Evolutionary conservation across 2,888 invertebrate genomes (phyloP), one percentile per base, ranked within the genome.

Genomic region (Drosophila siamana): DNA sequence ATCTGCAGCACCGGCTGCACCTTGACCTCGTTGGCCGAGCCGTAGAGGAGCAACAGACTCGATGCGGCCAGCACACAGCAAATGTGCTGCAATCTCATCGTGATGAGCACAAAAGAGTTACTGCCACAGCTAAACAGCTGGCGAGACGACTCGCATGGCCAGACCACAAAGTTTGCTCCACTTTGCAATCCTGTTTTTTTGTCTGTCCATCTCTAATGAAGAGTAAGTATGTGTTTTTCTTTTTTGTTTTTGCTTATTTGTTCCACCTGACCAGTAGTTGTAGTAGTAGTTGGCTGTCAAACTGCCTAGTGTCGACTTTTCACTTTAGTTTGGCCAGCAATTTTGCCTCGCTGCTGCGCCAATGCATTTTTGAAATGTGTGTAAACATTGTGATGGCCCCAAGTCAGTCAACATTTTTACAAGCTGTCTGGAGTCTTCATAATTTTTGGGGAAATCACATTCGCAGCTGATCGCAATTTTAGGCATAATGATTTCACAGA

Each of bases 341-440:
- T 78, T 83, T 84, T 78, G n/a, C 74, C 68, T 50, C 47, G 30
- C 72, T 71, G 68, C 55, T 57, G 76, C 69, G 55, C 80, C 80
- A 82, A 81, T 81, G 76, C 63, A 81, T 81, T 81, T 77, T 80
- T 83, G 80, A 81, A 80, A 74, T 83, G 80, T 74, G 82, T 83
- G 78, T 64, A 80, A 80, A 80, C 69, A 61, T 66, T 71, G 51
- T 55, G 16, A n/a, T 24, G 8, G 19, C 33, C 54, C 22, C 33
- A 59, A 55, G 61, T 36, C 16, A 50, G 50, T 62, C 59, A 68
- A 48, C 52, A 59, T 41, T 22, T 59, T 22, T 19, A 51, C 38
- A 38, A 24, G 30, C n/a, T 0, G 38, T 7, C 15, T 13, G 43
- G 15, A 33, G 33, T n/a, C n/a, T n/a, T 4, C 4, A 33, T 33